A percentile compares a stretch with the other conserved stretches of the same genome.
Evolutionary conservation across 2,888 invertebrate species (phyloP).

Genomic region (Patella caerulea): DNA sequence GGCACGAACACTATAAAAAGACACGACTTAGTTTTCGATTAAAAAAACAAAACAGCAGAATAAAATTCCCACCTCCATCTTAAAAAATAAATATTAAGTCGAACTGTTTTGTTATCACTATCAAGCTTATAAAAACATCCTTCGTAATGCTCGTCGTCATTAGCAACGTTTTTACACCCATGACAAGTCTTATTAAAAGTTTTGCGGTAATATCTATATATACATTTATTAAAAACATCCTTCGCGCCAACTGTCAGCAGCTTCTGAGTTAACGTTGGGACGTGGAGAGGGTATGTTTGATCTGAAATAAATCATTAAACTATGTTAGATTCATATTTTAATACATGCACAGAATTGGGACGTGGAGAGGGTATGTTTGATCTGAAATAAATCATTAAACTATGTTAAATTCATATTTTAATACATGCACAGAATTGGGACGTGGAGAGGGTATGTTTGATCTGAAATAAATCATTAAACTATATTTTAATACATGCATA

Average conservation of each 20-base stretch:
- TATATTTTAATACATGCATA: too few species aligned
- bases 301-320: conserved; percentile 26
- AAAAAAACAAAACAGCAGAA: too few species aligned
- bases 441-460: conserved; percentile 46
- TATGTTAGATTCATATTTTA: too few species aligned
- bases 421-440: conserved; percentile 14
- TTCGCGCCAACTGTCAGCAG: conserved; percentile 66
- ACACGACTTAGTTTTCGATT: too few species aligned
- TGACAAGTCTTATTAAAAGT: not conserved
- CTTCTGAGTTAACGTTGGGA: conserved; percentile 27
- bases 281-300: conserved; percentile 46
- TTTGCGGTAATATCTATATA: not conserved
- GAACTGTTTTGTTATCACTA: too few species aligned
- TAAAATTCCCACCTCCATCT: too few species aligned
- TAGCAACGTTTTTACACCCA: too few species aligned
- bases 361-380: conserved; percentile 46
- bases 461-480: conserved; percentile 26
- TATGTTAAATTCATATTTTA: too few species aligned
- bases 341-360: conserved; percentile 14
- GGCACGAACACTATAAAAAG: too few species aligned
- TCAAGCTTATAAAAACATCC: too few species aligned
- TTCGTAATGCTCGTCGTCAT: too few species aligned
- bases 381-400: conserved; percentile 26
- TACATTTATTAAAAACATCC: conserved; percentile 57
- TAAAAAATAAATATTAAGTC: too few species aligned